A percentile compares a stretch with the other conserved stretches of the same genome.
These are phyloP conservation scores for Syrista parreyssii DNA, from an alignment of 2,888 invertebrate species.

Conservation along the genomic window DNA sequence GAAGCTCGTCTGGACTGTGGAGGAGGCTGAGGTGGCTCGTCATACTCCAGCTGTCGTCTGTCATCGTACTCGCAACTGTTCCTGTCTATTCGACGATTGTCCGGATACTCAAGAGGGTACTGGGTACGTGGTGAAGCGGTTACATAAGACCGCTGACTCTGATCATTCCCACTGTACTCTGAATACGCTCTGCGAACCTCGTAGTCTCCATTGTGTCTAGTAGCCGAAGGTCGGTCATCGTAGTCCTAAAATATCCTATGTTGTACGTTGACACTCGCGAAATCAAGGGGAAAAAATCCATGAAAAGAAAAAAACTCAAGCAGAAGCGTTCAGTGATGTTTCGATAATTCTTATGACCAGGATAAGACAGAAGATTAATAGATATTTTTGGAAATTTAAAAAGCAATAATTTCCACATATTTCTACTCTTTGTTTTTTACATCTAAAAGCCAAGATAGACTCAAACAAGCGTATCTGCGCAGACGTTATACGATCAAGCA, in stretches of 20 bases:
- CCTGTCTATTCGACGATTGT: constrained; percentile 51
- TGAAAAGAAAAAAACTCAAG: not conserved
- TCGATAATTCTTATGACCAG: not conserved
- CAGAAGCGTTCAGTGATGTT: not conserved
- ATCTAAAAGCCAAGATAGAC: not conserved
- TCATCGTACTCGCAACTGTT: constrained; percentile 52
- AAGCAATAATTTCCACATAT: not conserved
- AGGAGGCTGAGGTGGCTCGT: constrained; percentile 42
- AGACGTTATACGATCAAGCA: not conserved
- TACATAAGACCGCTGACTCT: constrained; percentile 40
- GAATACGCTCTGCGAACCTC: constrained; percentile 46
- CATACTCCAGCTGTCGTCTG: constrained; percentile 48
- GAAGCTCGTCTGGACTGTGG: constrained; percentile 38
- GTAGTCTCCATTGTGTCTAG: constrained; percentile 49
- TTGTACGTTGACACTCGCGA: not conserved
- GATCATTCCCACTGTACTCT: constrained; percentile 38
- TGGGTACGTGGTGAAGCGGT: constrained; percentile 49
- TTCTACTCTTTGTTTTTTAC: not conserved
- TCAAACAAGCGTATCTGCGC: not conserved
- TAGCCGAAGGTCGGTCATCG: constrained; percentile 18
- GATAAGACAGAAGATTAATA: not conserved
- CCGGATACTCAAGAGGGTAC: constrained; percentile 48
- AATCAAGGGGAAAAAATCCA: not conserved
- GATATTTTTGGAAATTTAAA: not conserved
- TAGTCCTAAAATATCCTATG: constrained; percentile 7